Percentiles rank a stretch among this genome's conserved stretches.
phyloP scores from a whole-genome alignment of 2,888 invertebrate genomes.

The Dascillus cervinus region DNA sequence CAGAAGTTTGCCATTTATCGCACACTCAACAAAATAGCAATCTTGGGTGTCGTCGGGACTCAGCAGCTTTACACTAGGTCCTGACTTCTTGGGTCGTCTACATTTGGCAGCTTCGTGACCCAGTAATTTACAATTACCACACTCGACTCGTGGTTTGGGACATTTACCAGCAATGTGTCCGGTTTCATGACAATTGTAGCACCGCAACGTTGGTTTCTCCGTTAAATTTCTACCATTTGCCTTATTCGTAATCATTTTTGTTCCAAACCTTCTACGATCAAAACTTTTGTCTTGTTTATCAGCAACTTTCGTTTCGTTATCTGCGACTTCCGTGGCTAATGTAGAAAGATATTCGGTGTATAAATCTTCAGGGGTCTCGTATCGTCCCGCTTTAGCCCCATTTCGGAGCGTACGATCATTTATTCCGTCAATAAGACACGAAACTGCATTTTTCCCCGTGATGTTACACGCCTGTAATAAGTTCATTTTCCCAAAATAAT shows the following conservation, averaged over 20 bases:
- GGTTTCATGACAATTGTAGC: neutral
- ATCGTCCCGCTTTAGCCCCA: constrained; percentile 2
- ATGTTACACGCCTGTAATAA: constrained; percentile 13
- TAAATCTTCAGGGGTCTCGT: neutral
- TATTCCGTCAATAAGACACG: constrained; percentile 15
- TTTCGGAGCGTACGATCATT: neutral
- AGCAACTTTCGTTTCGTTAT: no score
- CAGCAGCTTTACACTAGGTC: neutral
- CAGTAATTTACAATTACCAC: neutral
- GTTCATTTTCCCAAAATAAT: constrained; percentile 15
- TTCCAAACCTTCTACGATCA: no score
- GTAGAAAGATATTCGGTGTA: constrained; percentile 2
- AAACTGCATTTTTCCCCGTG: constrained; percentile 12
- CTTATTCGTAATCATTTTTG: no score
- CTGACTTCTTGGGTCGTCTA: neutral
- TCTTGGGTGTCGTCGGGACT: neutral
- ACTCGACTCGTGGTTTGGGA: neutral
- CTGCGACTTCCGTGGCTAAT: neutral
- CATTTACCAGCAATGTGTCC: neutral
- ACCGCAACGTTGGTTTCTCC: no score
- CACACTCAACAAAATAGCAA: neutral
- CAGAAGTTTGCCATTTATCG: neutral
- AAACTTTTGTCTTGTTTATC: no score
- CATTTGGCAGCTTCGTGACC: neutral
- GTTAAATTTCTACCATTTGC: no score